A percentile compares a stretch with the other conserved stretches of the same genome.
phyloP scores from a whole-genome alignment of 1,140 invertebrate genomes.

The Yoshiicerus persimilis region DNA sequence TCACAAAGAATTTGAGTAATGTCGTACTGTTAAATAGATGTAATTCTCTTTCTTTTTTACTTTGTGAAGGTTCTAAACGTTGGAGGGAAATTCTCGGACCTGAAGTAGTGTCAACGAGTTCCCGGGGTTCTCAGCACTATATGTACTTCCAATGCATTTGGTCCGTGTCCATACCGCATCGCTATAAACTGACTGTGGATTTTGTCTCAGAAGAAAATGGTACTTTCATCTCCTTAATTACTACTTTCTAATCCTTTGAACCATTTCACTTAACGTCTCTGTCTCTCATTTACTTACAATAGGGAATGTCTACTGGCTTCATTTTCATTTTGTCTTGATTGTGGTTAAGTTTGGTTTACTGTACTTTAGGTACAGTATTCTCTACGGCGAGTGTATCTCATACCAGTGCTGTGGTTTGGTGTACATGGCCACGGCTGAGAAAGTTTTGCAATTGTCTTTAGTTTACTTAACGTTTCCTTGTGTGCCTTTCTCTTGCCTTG shows the following conservation, averaged over 20 bases:
- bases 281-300: neutral
- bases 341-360: neutral
- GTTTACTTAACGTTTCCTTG: neutral
- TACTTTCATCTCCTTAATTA: slow-evolving; percentile 30
- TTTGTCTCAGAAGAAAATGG: slow-evolving; percentile 49
- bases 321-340: slow-evolving; percentile 21
- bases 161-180: slow-evolving; percentile 40
- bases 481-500: neutral
- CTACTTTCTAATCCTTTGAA: slow-evolving; percentile 17
- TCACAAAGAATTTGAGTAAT: neutral
- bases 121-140: slow-evolving; percentile 35
- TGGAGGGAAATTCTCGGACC: slow-evolving; percentile 46
- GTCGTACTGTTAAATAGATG: neutral
- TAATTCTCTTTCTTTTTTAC: neutral
- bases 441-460: slow-evolving; percentile 15
- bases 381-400: neutral
- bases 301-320: neutral
- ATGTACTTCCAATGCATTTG: slow-evolving; percentile 47
- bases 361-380: neutral
- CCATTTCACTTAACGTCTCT: slow-evolving; percentile 16
- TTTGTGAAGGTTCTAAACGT: slow-evolving; percentile 38
- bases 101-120: slow-evolving; percentile 16
- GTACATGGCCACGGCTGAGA: neutral
- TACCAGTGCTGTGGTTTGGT: neutral
- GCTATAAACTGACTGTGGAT: slow-evolving; percentile 45